phyloP scores from a whole-genome alignment of 2,113 vertebrate species.

The Callionymus lyra region DNA sequence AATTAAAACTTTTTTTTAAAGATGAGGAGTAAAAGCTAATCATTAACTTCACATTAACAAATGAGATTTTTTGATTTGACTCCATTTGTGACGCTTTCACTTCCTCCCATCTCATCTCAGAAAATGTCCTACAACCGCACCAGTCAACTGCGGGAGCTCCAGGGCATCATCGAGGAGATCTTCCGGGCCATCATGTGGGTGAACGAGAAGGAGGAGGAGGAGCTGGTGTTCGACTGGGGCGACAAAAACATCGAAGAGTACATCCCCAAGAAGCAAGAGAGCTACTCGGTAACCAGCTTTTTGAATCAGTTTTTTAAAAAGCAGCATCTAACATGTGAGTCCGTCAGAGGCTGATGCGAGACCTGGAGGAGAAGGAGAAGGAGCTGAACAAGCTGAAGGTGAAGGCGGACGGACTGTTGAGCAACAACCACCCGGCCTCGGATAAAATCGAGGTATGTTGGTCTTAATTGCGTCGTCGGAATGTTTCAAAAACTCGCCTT shows the following conservation, averaged over 20 bases:
- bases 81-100: background rate
- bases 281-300: slow-evolving; percentile 82
- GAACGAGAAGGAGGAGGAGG: slow-evolving; percentile 90
- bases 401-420: slow-evolving; percentile 81
- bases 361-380: slow-evolving; percentile 90
- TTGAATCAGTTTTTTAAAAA: background rate
- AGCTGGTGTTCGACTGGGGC: slow-evolving; percentile 94
- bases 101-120: slow-evolving; percentile 44
- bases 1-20: too few relatives aligned
- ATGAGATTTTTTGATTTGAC: too few relatives aligned
- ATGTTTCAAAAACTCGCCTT: background rate
- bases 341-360: slow-evolving; percentile 83
- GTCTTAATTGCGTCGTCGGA: background rate
- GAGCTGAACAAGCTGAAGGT: slow-evolving; percentile 89
- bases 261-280: slow-evolving; percentile 87
- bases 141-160: slow-evolving; percentile 80
- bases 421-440: slow-evolving; percentile 82
- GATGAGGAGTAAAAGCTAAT: too few relatives aligned
- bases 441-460: slow-evolving; percentile 85
- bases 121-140: slow-evolving; percentile 80
- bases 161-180: slow-evolving; percentile 84
- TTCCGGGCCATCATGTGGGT: slow-evolving; percentile 96
- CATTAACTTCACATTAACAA: too few relatives aligned
- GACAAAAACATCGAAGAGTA: slow-evolving; percentile 80
- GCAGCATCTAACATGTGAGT: too few relatives aligned